phyloP scores from a whole-genome alignment of 2,888 invertebrate species.

The Microplitis manilae region DNA sequence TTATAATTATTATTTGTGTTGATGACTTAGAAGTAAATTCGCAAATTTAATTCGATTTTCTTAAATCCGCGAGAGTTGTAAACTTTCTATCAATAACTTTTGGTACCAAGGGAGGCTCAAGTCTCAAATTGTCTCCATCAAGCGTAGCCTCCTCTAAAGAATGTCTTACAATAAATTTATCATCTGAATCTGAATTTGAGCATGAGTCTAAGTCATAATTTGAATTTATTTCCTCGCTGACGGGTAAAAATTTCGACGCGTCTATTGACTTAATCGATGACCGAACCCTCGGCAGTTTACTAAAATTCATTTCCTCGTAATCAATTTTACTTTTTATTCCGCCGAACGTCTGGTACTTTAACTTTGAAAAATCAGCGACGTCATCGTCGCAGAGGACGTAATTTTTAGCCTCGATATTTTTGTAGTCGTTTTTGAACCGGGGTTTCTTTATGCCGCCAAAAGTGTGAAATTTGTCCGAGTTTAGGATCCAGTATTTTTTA shows the following conservation, averaged over 20 bases:
- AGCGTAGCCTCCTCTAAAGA: slow-evolving; percentile 9
- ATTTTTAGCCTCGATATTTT: slow-evolving; percentile 48
- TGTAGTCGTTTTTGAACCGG: slow-evolving; percentile 66
- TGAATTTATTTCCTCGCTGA: slow-evolving; percentile 17
- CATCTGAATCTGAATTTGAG: neutral
- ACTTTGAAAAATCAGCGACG: slow-evolving; percentile 47
- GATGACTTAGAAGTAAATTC: slow-evolving; percentile 19
- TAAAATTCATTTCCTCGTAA: slow-evolving; percentile 19
- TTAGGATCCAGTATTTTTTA: slow-evolving; percentile 55
- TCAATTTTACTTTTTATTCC: slow-evolving; percentile 56
- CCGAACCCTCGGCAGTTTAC: slow-evolving; percentile 31
- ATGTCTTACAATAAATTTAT: neutral
- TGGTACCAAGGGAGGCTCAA: slow-evolving; percentile 75
- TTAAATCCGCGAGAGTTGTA: slow-evolving; percentile 74
- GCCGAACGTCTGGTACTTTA: slow-evolving; percentile 62
- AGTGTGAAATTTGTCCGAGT: slow-evolving; percentile 57
- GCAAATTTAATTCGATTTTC: slow-evolving; percentile 63
- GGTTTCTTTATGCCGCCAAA: slow-evolving; percentile 59
- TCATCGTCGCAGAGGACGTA: slow-evolving; percentile 40
- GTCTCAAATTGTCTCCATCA: slow-evolving; percentile 69
- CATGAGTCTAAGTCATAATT: neutral
- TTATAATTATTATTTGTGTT: slow-evolving; percentile 15
- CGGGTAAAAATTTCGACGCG: neutral
- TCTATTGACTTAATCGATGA: slow-evolving; percentile 38
- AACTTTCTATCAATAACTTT: slow-evolving; percentile 76